Percentiles rank a stretch among this genome's conserved stretches.
These are phyloP conservation scores for Drosophila anceps DNA, from an alignment of 2,888 invertebrate genomes.

Conservation along the genomic window DNA sequence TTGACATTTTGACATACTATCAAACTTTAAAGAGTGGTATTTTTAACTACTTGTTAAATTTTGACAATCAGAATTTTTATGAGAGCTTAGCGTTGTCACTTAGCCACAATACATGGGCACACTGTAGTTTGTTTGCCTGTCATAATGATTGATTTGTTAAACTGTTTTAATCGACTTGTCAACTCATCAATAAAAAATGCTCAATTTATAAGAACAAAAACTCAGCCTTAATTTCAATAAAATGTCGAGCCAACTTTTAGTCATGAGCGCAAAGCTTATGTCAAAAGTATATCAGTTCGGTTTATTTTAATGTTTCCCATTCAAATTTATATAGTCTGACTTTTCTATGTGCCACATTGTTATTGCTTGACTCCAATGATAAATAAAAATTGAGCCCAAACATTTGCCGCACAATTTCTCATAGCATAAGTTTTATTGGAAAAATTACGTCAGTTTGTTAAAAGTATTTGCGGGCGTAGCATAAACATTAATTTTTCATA, in stretches of 20 bases:
- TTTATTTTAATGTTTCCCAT: constrained; percentile 1
- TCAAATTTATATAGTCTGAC: not conserved
- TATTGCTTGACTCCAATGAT: not conserved
- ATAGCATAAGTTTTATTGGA: constrained; percentile 39
- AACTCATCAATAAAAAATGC: constrained; percentile 6
- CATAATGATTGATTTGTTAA: constrained; percentile 6
- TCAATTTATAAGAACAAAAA: constrained; percentile 6
- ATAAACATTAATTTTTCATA: constrained; percentile 70
- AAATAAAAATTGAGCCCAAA: not conserved
- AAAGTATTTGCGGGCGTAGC: constrained; percentile 15
- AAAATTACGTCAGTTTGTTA: constrained; percentile 32
- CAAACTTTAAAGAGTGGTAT: not conserved
- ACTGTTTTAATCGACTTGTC: constrained; percentile 6
- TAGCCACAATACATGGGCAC: not conserved
- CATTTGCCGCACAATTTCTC: constrained; percentile 27
- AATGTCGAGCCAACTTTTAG: not conserved
- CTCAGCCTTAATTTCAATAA: not conserved
- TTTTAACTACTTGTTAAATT: not conserved
- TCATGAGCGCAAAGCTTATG: not conserved
- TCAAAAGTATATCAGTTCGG: not conserved
- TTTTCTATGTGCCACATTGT: not conserved
- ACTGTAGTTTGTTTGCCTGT: not conserved
- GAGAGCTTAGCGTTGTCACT: not conserved
- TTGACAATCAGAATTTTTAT: not conserved
- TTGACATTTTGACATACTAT: not conserved